These are phyloP conservation scores for Lasioglossum malachurum DNA, from an alignment of 2,888 invertebrate species.

Conservation along the genomic window DNA sequence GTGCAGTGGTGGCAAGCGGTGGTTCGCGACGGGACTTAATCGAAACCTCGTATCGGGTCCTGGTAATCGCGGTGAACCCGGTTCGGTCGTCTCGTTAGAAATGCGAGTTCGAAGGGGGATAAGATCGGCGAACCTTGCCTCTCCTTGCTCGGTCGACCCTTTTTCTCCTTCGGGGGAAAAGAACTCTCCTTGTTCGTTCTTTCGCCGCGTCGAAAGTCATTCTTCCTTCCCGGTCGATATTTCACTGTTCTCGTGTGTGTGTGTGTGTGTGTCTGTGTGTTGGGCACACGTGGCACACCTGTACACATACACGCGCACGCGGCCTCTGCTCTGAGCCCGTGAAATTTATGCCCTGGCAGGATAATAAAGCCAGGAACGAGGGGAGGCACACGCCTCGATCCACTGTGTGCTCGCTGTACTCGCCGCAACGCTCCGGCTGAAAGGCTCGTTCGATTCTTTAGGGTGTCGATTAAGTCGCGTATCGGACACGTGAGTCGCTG, in stretches of 20 bases:
- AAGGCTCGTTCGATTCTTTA: constrained; percentile 37
- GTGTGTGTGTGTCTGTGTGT: not conserved
- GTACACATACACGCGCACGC: constrained; percentile 12
- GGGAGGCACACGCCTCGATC: constrained; percentile 41
- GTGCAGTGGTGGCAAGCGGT: not conserved
- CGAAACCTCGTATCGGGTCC: constrained; percentile 22
- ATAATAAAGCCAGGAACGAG: constrained; percentile 61
- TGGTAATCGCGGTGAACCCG: constrained; percentile 35
- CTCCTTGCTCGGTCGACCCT: not conserved
- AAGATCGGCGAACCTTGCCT: not conserved
- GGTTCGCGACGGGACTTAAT: not conserved
- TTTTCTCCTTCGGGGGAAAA: not conserved
- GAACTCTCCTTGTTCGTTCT: constrained; percentile 3
- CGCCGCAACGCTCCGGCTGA: not conserved
- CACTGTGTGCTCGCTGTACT: not conserved
- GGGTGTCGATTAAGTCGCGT: constrained; percentile 37
- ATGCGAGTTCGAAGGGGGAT: constrained; percentile 8
- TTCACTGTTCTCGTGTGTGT: not conserved
- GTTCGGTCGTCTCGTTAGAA: constrained; percentile 5
- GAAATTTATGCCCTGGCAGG: constrained; percentile 60
- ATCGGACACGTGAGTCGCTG: constrained; percentile 31
- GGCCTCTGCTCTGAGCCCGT: constrained; percentile 11
- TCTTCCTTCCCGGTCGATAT: constrained; percentile 5
- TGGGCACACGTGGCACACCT: not conserved
- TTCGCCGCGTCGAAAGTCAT: constrained; percentile 7